Base-by-base conservation (phyloP, 2,113 vertebrate genomes). In the Pygoscelis adeliae region DNA sequence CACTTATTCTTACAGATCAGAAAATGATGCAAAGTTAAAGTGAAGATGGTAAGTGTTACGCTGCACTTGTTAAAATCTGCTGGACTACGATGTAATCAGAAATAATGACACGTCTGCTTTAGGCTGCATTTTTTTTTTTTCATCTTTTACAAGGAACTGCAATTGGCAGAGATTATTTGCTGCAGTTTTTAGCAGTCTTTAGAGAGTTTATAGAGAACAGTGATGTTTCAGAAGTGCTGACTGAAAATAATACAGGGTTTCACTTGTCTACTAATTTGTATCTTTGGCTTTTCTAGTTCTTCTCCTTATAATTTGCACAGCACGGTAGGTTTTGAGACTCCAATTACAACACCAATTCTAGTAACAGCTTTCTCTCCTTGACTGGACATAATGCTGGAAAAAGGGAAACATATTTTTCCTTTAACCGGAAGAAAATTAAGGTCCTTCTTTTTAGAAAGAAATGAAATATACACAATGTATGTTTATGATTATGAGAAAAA, bases 221-320 rank as follows among this genome's bases (percentile, higher is more conserved):
- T 58, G 81, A 53, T 44, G 40, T 89, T 96, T 85, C 36, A 90
- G 59, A 94, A 94, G 49, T 55, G 70, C 58, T 87, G 78, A 83
- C 46, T 80, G 76, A 91, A 94, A 95, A 85, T 76, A 95, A 93
- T 82, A 50, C 32, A 25, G n/a, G 66, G n/a, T 77, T 97, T 91
- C 36, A 32, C 49, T 76, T 79, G 30, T 56, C 56, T 89, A 25
- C 56, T 92, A 59, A 82, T 93, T 85, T 83, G 53, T 89, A 65
- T 76, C 49, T 44, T 89, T 85, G 55, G 40, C 46, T 84, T 93
- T 90, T 4, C 3, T 63, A 74, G 42, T 86, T 89, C 53, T 90
- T 91, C 65, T 92, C 83, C 78, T 88, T 88, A n/a, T 63, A 90
- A 96, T 89, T 95, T 80, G 38, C 76, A 32, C 73, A 70, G 74